Percentiles rank a stretch among this genome's conserved stretches.
phyloP scores from a whole-genome alignment of 2,888 invertebrate species.

The Cantharis rufa region DNA sequence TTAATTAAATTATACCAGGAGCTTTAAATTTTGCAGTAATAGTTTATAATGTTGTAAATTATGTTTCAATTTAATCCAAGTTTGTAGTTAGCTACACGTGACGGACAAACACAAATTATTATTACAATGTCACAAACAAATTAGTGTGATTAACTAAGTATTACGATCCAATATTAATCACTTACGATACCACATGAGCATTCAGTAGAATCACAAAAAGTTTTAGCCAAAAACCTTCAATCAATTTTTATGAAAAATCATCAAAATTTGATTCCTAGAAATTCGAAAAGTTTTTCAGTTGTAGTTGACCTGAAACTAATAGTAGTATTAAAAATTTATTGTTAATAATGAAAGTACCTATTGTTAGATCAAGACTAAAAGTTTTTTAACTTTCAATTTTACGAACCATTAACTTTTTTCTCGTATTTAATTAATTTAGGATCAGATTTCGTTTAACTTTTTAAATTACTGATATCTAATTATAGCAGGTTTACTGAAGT shows the following conservation, averaged over 20 bases:
- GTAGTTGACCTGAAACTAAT: no score
- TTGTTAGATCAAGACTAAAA: not conserved
- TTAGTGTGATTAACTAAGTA: not conserved
- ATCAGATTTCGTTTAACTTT: not conserved
- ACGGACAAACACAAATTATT: not conserved
- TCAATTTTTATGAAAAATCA: no score
- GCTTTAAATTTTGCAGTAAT: not conserved
- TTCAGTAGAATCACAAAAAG: not conserved
- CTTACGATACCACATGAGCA: no score
- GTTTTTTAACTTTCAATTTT: not conserved
- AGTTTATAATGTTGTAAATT: not conserved
- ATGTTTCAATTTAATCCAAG: not conserved
- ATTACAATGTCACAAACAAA: not conserved
- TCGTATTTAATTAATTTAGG: not conserved
- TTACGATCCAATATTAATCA: not conserved
- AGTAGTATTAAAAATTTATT: no score
- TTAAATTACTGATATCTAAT: not conserved
- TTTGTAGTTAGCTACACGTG: not conserved
- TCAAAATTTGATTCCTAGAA: no score
- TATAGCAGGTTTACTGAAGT: not conserved
- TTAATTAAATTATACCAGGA: not conserved
- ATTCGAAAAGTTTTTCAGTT: no score
- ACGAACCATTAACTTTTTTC: not conserved
- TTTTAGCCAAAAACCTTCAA: not conserved
- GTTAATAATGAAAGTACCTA: no score